These are phyloP conservation scores for Cuniculus paca DNA, from an alignment of 2,797 vertebrate species.

Conservation along the genomic window DNA sequence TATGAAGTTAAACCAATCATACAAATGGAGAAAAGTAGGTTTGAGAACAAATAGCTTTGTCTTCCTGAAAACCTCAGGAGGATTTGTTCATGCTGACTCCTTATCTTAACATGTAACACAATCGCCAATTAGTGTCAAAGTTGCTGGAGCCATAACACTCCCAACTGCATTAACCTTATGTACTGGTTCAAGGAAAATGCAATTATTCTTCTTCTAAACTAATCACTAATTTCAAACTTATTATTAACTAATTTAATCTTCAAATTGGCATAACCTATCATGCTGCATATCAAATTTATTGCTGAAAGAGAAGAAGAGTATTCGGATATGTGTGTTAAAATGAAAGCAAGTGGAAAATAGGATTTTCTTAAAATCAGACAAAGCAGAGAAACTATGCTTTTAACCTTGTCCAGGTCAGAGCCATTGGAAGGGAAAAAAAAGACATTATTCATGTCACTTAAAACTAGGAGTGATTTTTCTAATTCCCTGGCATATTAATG, in stretches of 20 bases:
- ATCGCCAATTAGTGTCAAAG: slow-evolving; percentile 89
- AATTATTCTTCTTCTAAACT: slow-evolving; percentile 87
- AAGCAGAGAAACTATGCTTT: slow-evolving; percentile 83
- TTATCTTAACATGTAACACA: slow-evolving; percentile 87
- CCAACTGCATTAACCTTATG: slow-evolving; percentile 89
- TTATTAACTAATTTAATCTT: slow-evolving; percentile 88
- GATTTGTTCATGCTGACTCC: slow-evolving; percentile 84
- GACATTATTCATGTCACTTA: slow-evolving; percentile 86
- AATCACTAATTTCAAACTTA: slow-evolving; percentile 89
- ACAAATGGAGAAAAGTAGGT: slow-evolving; percentile 80
- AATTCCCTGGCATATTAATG: slow-evolving; percentile 90
- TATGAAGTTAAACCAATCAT: slow-evolving; percentile 82
- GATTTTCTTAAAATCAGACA: slow-evolving; percentile 84
- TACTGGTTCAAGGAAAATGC: slow-evolving; percentile 85
- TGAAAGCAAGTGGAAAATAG: slow-evolving; percentile 73
- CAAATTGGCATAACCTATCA: slow-evolving; percentile 86
- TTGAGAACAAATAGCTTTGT: slow-evolving; percentile 80
- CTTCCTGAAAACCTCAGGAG: slow-evolving; percentile 80
- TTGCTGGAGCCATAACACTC: slow-evolving; percentile 84
- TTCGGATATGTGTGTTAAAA: slow-evolving; percentile 68
- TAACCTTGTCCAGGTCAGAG: slow-evolving; percentile 87
- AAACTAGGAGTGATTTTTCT: slow-evolving; percentile 87
- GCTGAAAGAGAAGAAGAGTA: slow-evolving; percentile 71
- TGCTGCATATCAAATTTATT: slow-evolving; percentile 83
- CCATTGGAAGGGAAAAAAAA: slow-evolving; percentile 45